phyloP scores from a whole-genome alignment of 2,113 vertebrate species.

The Corythaeola cristata region DNA sequence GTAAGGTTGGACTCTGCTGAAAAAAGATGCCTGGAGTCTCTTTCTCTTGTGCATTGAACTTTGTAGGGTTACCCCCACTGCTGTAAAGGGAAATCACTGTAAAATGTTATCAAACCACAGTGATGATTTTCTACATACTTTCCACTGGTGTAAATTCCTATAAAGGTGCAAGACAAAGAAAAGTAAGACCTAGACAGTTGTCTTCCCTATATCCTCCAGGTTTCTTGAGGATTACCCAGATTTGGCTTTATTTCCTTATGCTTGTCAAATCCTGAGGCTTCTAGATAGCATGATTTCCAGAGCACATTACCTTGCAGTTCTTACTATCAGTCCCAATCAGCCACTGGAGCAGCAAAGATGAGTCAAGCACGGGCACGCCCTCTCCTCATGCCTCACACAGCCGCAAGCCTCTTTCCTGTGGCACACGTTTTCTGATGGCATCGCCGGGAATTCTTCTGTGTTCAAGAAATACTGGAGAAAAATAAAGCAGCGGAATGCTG shows the following conservation, averaged over 20 bases:
- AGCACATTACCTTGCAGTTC: background rate
- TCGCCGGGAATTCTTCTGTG: background rate
- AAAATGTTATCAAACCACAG: background rate
- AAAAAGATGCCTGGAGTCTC: background rate
- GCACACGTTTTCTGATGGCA: background rate
- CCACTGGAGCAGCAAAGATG: background rate
- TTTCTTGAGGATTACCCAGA: background rate
- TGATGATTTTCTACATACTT: background rate
- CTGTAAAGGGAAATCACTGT: background rate
- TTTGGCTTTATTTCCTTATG: background rate
- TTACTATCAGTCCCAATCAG: accelerated
- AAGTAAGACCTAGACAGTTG: background rate
- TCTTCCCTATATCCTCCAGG: background rate
- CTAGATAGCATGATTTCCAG: background rate
- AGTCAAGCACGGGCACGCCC: background rate
- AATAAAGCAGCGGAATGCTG: background rate
- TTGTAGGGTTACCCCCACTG: background rate
- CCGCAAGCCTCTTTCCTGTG: background rate
- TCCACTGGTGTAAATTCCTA: background rate
- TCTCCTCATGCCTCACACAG: background rate
- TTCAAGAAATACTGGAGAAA: background rate
- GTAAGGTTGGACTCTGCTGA: background rate
- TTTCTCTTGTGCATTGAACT: background rate
- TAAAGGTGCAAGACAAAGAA: background rate
- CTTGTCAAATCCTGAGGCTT: background rate